Evolutionary conservation across 2,797 vertebrate species (phyloP).

Genomic region (Pangasius larnaudii): DNA sequence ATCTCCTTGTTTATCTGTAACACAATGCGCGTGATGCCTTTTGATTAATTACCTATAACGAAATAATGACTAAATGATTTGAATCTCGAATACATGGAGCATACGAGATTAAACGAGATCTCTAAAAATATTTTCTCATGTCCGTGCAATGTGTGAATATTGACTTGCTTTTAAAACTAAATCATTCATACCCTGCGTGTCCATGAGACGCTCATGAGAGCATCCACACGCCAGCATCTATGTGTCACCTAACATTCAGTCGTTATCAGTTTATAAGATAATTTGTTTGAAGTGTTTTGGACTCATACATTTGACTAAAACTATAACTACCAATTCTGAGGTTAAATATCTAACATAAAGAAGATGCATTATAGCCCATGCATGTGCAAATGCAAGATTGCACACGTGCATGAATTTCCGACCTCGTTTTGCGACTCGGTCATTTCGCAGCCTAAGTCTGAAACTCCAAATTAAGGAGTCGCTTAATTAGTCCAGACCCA

Average conservation of each 20-base stretch:
- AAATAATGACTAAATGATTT: neutral
- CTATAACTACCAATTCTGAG: neutral
- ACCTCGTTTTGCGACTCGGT: neutral
- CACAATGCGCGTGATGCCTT: neutral
- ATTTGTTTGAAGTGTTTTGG: neutral
- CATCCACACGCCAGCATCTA: no score
- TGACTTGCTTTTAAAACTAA: neutral
- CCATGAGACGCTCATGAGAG: neutral
- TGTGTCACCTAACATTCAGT: neutral
- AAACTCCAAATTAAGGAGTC: conserved; percentile 26
- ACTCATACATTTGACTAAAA: neutral
- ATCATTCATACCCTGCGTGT: neutral
- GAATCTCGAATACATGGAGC: neutral
- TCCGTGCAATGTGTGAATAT: neutral
- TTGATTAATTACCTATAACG: neutral
- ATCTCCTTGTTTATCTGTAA: neutral
- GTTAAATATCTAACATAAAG: neutral
- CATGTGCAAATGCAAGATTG: neutral
- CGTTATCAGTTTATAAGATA: neutral
- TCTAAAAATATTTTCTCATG: neutral
- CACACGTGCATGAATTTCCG: neutral
- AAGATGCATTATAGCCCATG: neutral
- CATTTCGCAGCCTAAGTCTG: neutral
- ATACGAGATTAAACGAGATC: neutral
- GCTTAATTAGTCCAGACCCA: conserved; percentile 40